Percentiles rank a stretch among this genome's conserved stretches.
phyloP scores from a whole-genome alignment of 1,140 invertebrate species.

The Cecropterus lyciades region DNA sequence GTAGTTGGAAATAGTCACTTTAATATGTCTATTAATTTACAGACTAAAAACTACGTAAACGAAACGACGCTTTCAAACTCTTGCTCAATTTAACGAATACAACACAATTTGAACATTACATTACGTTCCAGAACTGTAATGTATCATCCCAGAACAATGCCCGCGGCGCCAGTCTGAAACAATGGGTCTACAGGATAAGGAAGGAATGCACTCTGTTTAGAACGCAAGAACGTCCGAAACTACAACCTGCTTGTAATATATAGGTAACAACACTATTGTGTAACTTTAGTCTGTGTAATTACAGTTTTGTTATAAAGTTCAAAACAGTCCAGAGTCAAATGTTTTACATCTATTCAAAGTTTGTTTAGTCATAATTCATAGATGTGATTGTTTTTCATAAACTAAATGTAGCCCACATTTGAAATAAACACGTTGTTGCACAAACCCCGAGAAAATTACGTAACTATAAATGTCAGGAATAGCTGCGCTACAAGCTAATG shows the following conservation, averaged over 20 bases:
- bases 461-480: too few relatives aligned
- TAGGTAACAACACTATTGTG: slow-evolving; percentile 4
- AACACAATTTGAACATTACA: slow-evolving; percentile 25
- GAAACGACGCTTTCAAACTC: neutral
- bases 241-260: slow-evolving; percentile 30
- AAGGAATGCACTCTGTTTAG: slow-evolving; percentile 29
- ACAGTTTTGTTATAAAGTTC: neutral
- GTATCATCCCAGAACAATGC: slow-evolving; percentile 32
- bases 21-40: too few relatives aligned
- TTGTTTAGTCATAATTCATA: too few relatives aligned
- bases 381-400: too few relatives aligned
- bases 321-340: neutral
- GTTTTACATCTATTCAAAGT: too few relatives aligned
- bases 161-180: slow-evolving; percentile 28
- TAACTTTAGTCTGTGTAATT: neutral
- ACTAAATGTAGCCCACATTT: too few relatives aligned
- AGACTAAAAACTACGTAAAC: too few relatives aligned
- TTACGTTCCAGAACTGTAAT: slow-evolving; percentile 31
- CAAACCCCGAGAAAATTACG: too few relatives aligned
- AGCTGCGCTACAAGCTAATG: too few relatives aligned
- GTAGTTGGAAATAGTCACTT: too few relatives aligned
- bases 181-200: slow-evolving; percentile 31
- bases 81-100: slow-evolving; percentile 23
- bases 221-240: slow-evolving; percentile 24
- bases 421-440: too few relatives aligned